A percentile compares a stretch with the other conserved stretches of the same genome.
Conservation (phyloP, 2,888 invertebrate species). For the Epiblema foenella region DNA sequence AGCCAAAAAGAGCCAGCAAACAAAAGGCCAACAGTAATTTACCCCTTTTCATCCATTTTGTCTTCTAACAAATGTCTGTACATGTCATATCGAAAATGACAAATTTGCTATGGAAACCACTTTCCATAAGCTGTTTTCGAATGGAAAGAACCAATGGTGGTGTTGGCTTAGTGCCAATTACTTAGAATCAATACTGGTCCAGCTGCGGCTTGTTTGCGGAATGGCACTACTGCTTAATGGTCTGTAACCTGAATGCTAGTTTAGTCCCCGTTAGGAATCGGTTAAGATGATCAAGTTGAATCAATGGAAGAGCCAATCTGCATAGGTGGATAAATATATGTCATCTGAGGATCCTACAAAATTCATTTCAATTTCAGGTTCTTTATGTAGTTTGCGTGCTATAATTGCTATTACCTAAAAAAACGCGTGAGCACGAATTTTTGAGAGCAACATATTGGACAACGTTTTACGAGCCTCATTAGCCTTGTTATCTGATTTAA, state of each 20-base stretch:
- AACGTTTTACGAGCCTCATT: too few relatives aligned
- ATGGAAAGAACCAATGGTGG: slow-evolving; percentile 8
- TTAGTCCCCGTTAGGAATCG: not conserved
- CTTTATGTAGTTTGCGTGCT: too few relatives aligned
- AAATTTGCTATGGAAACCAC: not conserved
- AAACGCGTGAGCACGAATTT: too few relatives aligned
- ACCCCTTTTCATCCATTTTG: not conserved
- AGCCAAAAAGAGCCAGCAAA: slow-evolving; percentile 14
- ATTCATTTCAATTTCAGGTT: not conserved
- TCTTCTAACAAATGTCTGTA: slow-evolving; percentile 3
- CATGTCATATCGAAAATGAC: not conserved
- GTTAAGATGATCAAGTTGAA: not conserved
- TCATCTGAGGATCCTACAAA: not conserved
- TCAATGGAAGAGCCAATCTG: not conserved
- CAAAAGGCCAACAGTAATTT: slow-evolving; percentile 1
- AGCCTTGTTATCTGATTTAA: too few relatives aligned
- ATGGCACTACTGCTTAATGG: slow-evolving; percentile 10
- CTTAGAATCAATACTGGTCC: slow-evolving; percentile 38
- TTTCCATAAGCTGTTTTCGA: slow-evolving; percentile 1
- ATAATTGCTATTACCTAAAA: too few relatives aligned
- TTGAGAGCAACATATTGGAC: too few relatives aligned
- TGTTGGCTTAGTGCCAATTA: slow-evolving; percentile 36
- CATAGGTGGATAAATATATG: not conserved
- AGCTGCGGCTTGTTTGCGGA: slow-evolving; percentile 22
- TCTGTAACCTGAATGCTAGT: slow-evolving; percentile 5